Conservation (phyloP, 2,113 vertebrate genomes). For the Python bivittatus region DNA sequence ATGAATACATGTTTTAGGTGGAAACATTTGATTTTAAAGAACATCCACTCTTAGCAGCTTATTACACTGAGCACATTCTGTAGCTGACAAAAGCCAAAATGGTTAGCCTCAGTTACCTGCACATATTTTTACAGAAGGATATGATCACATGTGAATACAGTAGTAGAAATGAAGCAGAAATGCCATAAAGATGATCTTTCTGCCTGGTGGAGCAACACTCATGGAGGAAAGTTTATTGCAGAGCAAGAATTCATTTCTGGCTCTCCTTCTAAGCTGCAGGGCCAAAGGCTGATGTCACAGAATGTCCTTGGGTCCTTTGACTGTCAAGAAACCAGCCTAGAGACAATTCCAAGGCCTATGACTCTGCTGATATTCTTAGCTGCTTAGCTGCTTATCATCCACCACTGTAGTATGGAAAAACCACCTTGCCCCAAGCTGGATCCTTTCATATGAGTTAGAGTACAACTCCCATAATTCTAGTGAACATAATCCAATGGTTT, state of each 20-base stretch:
- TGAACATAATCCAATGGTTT: neutral
- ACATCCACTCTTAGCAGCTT: neutral
- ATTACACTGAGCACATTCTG: neutral
- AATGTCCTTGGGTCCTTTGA: neutral
- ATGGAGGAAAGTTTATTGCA: conserved; percentile 27
- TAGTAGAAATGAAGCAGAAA: conserved; percentile 25
- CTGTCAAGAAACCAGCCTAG: conserved; percentile 4
- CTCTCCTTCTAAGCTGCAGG: neutral
- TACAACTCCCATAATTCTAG: neutral
- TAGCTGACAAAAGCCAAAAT: neutral
- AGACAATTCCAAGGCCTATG: conserved; percentile 7
- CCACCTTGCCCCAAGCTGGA: neutral
- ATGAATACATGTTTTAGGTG: conserved; percentile 5
- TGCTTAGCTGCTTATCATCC: conserved; percentile 24
- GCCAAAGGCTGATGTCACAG: conserved; percentile 43
- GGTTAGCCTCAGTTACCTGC: neutral
- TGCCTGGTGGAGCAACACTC: conserved; percentile 9
- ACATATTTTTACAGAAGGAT: conserved; percentile 19
- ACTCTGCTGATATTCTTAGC: conserved; percentile 37
- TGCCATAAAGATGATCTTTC: neutral
- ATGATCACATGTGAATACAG: neutral
- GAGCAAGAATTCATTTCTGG: conserved; percentile 38
- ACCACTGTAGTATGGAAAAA: conserved; percentile 13
- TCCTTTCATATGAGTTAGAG: neutral
- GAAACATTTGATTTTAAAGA: conserved; percentile 11